phyloP scores from a whole-genome alignment of 1,140 invertebrate genomes.

The Reticulitermes speratus region DNA sequence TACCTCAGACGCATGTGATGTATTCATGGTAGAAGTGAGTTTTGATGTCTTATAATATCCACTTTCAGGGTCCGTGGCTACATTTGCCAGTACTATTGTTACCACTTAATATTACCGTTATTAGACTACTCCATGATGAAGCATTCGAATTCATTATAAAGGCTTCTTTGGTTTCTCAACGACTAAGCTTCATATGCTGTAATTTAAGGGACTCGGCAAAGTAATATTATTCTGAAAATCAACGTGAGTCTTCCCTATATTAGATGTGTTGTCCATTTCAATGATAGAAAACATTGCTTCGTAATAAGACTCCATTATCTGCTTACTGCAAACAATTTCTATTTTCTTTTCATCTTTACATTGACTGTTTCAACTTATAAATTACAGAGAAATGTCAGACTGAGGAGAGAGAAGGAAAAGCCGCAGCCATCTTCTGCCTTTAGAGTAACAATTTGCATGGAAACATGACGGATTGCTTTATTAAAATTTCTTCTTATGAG shows the following conservation, averaged over 20 bases:
- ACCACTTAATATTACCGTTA: no score
- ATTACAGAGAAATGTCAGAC: not conserved
- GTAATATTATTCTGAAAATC: no score
- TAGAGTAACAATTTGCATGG: conserved; percentile 16
- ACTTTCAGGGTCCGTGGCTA: no score
- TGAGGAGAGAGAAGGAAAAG: not conserved
- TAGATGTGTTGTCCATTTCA: not conserved
- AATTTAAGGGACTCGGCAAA: no score
- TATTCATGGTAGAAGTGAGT: no score
- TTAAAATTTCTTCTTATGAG: not conserved
- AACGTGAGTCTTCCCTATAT: not conserved
- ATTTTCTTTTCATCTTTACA: not conserved
- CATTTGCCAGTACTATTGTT: no score
- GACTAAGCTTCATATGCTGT: no score
- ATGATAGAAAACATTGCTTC: not conserved
- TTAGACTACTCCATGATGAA: no score
- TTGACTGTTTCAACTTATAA: not conserved
- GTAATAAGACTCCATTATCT: not conserved
- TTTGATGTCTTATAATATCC: no score
- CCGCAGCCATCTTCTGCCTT: not conserved
- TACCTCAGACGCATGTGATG: no score
- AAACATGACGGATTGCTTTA: conserved; percentile 4
- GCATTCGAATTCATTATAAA: no score
- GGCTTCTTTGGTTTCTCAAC: no score
- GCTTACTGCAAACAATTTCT: not conserved